Evolutionary conservation across 2,888 invertebrate species (phyloP), one percentile per base, ranked within the genome.

Genomic region (Eudemis profundana): DNA sequence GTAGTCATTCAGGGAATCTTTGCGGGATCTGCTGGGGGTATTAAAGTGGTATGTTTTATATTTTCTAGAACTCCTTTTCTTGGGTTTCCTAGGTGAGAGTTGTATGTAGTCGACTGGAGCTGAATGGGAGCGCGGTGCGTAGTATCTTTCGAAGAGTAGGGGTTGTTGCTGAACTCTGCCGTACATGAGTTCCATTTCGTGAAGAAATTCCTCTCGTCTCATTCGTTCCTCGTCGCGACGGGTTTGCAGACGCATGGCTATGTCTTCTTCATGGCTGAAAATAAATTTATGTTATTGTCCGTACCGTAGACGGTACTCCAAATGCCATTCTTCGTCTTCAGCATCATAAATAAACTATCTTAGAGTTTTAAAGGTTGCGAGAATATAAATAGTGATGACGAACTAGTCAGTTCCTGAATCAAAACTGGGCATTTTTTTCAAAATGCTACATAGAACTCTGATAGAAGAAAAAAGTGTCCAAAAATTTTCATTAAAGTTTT

Each of bases 151-250:
- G 75, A 95, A 95, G 4, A 95, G 91, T 74, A 95, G 94, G 0
- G 95, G 95, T 72, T 95, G 95, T 71, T 93, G 93, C 61, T 94
- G 94, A 0, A 96, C 95, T 70, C 95, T 90, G 19, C 94, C 94
- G 69, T 95, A 88, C 95, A 96, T 96, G 70, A 94, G 81, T 76
- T 95, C 95, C 95, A 96, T 96, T 74, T 95, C 94, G 68, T 95
- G 92, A 1, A 93, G 92, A 75, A 95, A 95, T 77, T 95, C 94
- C 76, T 95, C 95, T 15, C 93, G 93, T 67, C 95, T 90, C 79
- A 95, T 93, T 72, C 93, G 89, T 66, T 95, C 95, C 79, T 95
- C 95, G 56, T 95, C 95, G 23, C 94, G 93, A 8, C 95, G 89
- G 42, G 95, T 92, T 75, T 94, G 94, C 8, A 95, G 87, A 44